These are phyloP conservation scores for Nomia melanderi DNA, from an alignment of 1,140 invertebrate genomes.

Conservation along the genomic window DNA sequence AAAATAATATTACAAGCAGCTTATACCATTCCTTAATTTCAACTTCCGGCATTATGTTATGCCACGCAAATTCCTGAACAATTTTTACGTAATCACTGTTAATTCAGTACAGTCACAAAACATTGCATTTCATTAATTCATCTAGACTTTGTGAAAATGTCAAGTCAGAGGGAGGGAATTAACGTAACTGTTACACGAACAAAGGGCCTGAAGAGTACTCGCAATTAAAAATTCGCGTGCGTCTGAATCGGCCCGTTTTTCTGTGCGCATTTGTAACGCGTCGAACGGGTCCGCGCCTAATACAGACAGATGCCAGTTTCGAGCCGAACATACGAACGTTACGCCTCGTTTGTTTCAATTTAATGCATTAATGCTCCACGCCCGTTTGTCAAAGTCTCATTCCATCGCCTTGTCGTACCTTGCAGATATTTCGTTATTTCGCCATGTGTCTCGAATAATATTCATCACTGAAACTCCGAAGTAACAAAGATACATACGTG, in stretches of 20 bases:
- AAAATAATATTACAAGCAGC: too few relatives aligned
- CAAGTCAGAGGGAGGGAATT: too few relatives aligned
- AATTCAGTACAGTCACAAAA: too few relatives aligned
- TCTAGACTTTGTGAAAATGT: too few relatives aligned
- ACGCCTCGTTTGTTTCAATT: slow-evolving; percentile 17
- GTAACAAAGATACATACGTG: slow-evolving; percentile 7
- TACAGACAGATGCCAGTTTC: not conserved
- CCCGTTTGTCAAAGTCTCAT: not conserved
- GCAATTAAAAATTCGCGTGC: too few relatives aligned
- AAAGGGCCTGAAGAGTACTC: too few relatives aligned
- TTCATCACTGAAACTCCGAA: not conserved
- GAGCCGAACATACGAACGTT: not conserved
- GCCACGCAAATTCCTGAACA: too few relatives aligned
- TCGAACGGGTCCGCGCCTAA: not conserved
- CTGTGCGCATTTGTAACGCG: not conserved
- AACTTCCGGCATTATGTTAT: too few relatives aligned
- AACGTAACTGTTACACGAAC: too few relatives aligned
- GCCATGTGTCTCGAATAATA: not conserved
- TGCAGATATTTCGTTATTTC: not conserved
- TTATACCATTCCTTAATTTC: too few relatives aligned
- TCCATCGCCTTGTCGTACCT: not conserved
- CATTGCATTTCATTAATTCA: too few relatives aligned
- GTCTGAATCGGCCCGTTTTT: not conserved
- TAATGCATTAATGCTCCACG: not conserved
- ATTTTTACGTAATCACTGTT: too few relatives aligned